A percentile compares a stretch with the other conserved stretches of the same genome.
Conservation (phyloP, 2,113 vertebrate species). For the Monarcha castaneiventris region DNA sequence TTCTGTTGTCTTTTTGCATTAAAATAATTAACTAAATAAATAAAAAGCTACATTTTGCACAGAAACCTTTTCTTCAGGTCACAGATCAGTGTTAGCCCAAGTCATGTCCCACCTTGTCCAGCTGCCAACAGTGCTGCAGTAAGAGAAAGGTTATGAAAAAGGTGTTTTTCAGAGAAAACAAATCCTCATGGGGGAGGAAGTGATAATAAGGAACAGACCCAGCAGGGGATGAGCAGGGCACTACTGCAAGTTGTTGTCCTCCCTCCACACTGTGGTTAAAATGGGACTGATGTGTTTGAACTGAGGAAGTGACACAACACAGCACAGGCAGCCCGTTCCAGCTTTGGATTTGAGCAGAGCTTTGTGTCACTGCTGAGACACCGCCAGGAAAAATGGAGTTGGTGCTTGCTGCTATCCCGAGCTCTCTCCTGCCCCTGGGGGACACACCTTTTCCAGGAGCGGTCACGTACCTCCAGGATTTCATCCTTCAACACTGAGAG, state of each 20-base stretch:
- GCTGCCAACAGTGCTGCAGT: neutral
- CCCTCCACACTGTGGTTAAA: neutral
- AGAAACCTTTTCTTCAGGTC: neutral
- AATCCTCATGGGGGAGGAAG: neutral
- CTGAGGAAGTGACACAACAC: neutral
- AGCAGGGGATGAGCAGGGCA: neutral
- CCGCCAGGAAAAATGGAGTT: neutral
- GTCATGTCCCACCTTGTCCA: neutral
- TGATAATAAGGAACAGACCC: neutral
- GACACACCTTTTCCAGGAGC: neutral
- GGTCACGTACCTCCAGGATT: neutral
- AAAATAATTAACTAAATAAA: neutral
- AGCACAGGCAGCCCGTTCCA: neutral
- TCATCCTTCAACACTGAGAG: neutral
- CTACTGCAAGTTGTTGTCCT: neutral
- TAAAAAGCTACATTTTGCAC: neutral
- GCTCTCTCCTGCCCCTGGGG: neutral
- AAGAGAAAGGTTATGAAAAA: neutral
- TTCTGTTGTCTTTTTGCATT: neutral
- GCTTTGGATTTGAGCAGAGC: neutral
- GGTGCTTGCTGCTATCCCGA: neutral
- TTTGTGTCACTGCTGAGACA: neutral
- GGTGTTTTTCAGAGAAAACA: neutral
- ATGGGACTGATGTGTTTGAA: neutral
- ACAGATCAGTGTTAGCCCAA: neutral